Percentiles rank a stretch among this genome's conserved stretches.
phyloP scores from a whole-genome alignment of 1,140 invertebrate genomes.

The Drosophila willistoni region DNA sequence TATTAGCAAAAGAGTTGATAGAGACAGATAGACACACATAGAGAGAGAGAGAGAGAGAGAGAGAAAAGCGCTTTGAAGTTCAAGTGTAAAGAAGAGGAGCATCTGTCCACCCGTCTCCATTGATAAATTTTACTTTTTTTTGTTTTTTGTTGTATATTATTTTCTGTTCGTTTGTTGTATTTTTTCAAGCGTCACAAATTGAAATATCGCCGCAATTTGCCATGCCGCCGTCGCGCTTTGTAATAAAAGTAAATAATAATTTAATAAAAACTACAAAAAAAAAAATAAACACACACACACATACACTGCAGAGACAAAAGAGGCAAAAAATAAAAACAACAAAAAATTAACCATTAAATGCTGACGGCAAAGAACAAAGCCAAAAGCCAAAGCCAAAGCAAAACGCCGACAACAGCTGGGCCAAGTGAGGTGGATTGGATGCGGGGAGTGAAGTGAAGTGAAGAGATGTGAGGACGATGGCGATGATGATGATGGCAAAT shows the following conservation, averaged over 20 bases:
- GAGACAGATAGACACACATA: background rate
- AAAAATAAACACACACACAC: background rate
- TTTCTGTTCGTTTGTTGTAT: constrained; percentile 19
- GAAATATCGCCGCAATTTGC: constrained; percentile 80
- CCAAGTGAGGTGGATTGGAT: background rate
- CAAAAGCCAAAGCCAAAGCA: constrained; percentile 46
- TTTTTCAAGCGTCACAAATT: constrained; percentile 68
- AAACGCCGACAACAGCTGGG: constrained; percentile 73
- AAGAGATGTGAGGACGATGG: background rate
- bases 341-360: constrained; percentile 72
- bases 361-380: constrained; percentile 77
- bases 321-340: constrained; percentile 63
- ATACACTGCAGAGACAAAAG: constrained; percentile 24
- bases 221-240: constrained; percentile 75
- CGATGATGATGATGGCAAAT: background rate
- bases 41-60: background rate
- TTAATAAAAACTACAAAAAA: constrained; percentile 70
- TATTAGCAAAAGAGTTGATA: constrained; percentile 71
- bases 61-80: constrained; percentile 70
- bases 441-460: background rate
- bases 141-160: constrained; percentile 1
- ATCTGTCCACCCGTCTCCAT: constrained; percentile 18
- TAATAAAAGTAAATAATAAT: constrained; percentile 81
- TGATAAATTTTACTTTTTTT: constrained; percentile 50
- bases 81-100: constrained; percentile 57